These are phyloP conservation scores for Tetramorium alpestre DNA, from an alignment of 1,140 invertebrate species.

Conservation along the genomic window DNA sequence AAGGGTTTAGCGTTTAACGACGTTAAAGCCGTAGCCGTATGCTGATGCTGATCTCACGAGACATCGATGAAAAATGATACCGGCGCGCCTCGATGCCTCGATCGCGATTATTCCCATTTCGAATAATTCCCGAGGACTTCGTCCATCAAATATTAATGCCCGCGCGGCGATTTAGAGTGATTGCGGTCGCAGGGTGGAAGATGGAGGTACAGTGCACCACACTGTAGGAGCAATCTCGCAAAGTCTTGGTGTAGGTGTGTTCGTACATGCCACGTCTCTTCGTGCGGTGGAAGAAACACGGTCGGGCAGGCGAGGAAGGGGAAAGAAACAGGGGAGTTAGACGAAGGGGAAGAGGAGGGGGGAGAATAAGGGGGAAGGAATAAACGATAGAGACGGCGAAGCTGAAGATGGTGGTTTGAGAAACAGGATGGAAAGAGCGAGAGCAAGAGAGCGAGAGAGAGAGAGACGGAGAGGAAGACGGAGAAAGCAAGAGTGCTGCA, in stretches of 20 bases:
- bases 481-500: slow-evolving; percentile 48
- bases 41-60: slow-evolving; percentile 25
- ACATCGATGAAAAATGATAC: slow-evolving; percentile 61
- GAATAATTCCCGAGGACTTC: slow-evolving; percentile 67
- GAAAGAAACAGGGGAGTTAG: background rate
- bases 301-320: background rate
- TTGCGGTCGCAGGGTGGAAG: slow-evolving; percentile 75
- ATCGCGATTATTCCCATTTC: slow-evolving; percentile 65
- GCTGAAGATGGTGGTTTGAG: slow-evolving; percentile 30
- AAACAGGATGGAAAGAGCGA: slow-evolving; percentile 57
- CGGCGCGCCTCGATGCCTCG: slow-evolving; percentile 63
- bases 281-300: slow-evolving; percentile 46
- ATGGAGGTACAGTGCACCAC: slow-evolving; percentile 35
- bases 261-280: slow-evolving; percentile 41
- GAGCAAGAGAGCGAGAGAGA: background rate
- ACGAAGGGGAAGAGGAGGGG: background rate
- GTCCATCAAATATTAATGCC: slow-evolving; percentile 79
- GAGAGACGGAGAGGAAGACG: background rate
- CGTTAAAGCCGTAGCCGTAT: slow-evolving; percentile 3
- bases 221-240: slow-evolving; percentile 45
- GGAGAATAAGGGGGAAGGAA: background rate
- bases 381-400: slow-evolving; percentile 51
- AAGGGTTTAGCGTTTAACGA: slow-evolving; percentile 28
- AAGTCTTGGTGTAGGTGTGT: slow-evolving; percentile 59
- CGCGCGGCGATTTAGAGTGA: slow-evolving; percentile 78